These are phyloP conservation scores for Erpornis zantholeuca DNA, from an alignment of 2,113 vertebrate genomes.

Conservation along the genomic window DNA sequence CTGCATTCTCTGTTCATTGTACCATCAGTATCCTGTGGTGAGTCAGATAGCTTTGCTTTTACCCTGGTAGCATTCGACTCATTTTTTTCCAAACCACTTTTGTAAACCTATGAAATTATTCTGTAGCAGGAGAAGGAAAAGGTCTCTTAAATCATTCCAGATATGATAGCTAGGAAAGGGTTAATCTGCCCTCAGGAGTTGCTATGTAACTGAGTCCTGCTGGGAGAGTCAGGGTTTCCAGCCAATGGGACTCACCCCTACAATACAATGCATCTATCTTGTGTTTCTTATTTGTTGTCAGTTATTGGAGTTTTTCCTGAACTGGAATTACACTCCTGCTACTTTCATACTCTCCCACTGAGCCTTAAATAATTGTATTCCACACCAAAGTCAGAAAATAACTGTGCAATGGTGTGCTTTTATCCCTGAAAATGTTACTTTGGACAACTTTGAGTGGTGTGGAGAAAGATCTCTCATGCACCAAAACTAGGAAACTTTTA, in stretches of 20 bases:
- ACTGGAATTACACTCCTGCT: slow-evolving; percentile 43
- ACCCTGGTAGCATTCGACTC: not conserved
- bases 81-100: not conserved
- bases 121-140: not conserved
- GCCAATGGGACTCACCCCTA: not conserved
- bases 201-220: slow-evolving; percentile 46
- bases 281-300: slow-evolving; percentile 20
- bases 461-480: not conserved
- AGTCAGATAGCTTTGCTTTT: slow-evolving; percentile 1
- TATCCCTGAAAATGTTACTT: not conserved
- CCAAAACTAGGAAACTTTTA: not conserved
- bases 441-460: not conserved
- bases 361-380: slow-evolving; percentile 50
- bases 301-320: slow-evolving; percentile 49
- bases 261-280: slow-evolving; percentile 53
- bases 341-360: slow-evolving; percentile 9
- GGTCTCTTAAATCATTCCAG: not conserved
- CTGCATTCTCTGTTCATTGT: not conserved
- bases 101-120: not conserved
- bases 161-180: not conserved
- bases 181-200: slow-evolving; percentile 50
- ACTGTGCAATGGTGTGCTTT: not conserved
- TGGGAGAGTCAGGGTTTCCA: slow-evolving; percentile 27
- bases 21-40: not conserved
- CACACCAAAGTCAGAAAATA: slow-evolving; percentile 5